Percentiles rank a stretch among this genome's conserved stretches.
These are phyloP conservation scores for Drosophila punjabiensis DNA, from an alignment of 1,140 invertebrate genomes.

Conservation along the genomic window DNA sequence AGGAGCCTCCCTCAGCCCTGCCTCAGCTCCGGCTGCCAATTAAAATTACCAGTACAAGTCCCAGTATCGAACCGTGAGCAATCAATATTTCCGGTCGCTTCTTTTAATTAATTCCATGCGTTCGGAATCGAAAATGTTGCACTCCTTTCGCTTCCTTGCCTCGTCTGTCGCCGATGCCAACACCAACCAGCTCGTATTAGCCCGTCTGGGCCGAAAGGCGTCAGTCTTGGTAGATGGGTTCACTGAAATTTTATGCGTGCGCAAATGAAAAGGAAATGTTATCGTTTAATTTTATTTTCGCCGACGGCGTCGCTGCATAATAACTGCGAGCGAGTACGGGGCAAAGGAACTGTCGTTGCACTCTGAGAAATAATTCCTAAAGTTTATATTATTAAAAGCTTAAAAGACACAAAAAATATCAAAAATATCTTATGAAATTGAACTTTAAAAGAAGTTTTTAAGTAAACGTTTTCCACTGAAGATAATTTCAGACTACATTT, in stretches of 20 bases:
- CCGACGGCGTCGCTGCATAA: constrained; percentile 71
- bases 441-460: too few relatives aligned
- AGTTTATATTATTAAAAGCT: neutral
- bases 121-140: constrained; percentile 54
- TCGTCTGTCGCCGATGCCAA: constrained; percentile 9
- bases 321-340: constrained; percentile 57
- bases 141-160: constrained; percentile 25
- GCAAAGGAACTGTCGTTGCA: constrained; percentile 20
- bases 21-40: constrained; percentile 68
- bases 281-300: constrained; percentile 85
- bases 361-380: constrained; percentile 10
- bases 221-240: constrained; percentile 29
- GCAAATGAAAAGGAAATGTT: constrained; percentile 84
- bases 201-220: constrained; percentile 19
- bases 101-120: constrained; percentile 76
- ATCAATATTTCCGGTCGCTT: constrained; percentile 72
- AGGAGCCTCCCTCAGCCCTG: constrained; percentile 33
- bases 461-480: fast-evolving
- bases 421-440: too few relatives aligned
- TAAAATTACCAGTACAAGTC: constrained; percentile 59
- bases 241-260: constrained; percentile 67
- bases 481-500: too few relatives aligned
- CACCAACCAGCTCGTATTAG: constrained; percentile 28
- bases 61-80: constrained; percentile 25
- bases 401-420: neutral